Conservation (phyloP, 2,888 invertebrate species). For the Trissoscelio sp. region DNA sequence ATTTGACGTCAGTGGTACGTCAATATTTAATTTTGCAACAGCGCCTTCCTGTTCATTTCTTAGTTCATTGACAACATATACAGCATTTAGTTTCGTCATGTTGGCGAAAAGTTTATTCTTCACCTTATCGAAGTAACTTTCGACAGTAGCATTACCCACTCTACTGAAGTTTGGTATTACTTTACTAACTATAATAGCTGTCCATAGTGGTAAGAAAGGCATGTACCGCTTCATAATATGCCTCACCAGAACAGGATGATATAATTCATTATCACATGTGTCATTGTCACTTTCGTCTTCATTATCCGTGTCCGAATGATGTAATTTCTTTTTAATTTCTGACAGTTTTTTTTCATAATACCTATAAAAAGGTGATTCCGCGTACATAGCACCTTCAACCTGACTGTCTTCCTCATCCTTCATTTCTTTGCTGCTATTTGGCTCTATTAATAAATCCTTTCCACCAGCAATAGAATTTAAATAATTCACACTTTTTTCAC, state of each 20-base stretch:
- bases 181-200: not conserved
- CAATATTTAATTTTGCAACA: too few species aligned
- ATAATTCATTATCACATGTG: not conserved
- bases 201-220: constrained; percentile 24
- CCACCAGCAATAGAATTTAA: not conserved
- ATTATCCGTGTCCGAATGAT: not conserved
- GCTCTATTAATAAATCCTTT: not conserved
- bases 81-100: too few species aligned
- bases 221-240: constrained; percentile 19
- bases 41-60: too few species aligned
- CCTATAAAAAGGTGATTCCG: constrained; percentile 15
- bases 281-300: not conserved
- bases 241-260: not conserved
- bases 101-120: not conserved
- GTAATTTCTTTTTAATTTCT: not conserved
- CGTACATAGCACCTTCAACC: not conserved
- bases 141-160: constrained; percentile 12
- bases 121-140: constrained; percentile 3
- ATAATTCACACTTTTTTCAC: not conserved
- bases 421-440: not conserved
- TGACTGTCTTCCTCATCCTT: not conserved
- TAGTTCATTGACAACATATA: too few species aligned
- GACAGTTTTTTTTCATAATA: not conserved
- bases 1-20: too few species aligned
- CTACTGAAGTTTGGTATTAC: constrained; percentile 12